These are phyloP conservation scores for Halichoerus grypus DNA, from an alignment of 2,113 vertebrate species.

Conservation along the genomic window DNA sequence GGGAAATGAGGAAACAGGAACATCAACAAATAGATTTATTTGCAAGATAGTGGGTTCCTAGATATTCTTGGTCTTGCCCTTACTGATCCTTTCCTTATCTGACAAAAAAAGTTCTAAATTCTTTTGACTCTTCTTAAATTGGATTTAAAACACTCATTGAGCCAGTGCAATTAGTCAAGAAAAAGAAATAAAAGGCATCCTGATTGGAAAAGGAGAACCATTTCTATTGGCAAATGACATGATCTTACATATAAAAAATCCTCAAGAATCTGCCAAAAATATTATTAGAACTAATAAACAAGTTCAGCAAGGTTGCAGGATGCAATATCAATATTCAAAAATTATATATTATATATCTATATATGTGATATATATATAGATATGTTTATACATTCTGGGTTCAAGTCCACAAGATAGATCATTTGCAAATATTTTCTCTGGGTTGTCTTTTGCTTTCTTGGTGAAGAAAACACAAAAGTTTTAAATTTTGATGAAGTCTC, in stretches of 20 bases:
- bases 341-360: neutral
- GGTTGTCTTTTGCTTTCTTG: neutral
- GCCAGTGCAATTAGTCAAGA: neutral
- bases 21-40: constrained; percentile 41
- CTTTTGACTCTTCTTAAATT: neutral
- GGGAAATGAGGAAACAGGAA: neutral
- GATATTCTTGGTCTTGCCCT: neutral
- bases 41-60: neutral
- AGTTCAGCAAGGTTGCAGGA: neutral
- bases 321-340: neutral
- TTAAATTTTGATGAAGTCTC: neutral
- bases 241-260: neutral
- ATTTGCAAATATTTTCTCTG: neutral
- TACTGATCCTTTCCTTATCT: neutral
- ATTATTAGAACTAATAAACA: neutral
- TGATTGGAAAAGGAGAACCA: neutral
- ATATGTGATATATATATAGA: neutral
- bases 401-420: neutral
- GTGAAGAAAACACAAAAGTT: neutral
- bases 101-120: constrained; percentile 28
- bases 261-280: neutral
- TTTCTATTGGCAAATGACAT: neutral
- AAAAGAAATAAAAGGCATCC: neutral
- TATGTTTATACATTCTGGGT: neutral
- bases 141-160: neutral